Evolutionary conservation across 2,797 vertebrate species (phyloP).

Genomic region (Channallabes apus): DNA sequence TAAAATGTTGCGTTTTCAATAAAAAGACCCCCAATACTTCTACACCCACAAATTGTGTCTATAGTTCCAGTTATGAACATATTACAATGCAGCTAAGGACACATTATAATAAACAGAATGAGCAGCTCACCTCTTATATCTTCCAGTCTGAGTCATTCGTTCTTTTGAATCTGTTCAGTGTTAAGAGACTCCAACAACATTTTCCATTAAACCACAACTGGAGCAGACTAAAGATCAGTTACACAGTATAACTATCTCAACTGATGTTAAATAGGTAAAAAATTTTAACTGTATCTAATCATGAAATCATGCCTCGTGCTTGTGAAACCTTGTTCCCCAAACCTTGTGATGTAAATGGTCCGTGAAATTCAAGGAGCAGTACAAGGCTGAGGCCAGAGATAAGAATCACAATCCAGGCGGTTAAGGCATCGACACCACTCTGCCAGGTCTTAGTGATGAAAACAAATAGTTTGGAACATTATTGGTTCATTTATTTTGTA

Average conservation of each 20-base stretch:
- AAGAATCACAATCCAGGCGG: neutral
- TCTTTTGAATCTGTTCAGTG: neutral
- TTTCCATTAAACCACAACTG: neutral
- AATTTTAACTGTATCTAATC: neutral
- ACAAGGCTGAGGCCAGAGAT: neutral
- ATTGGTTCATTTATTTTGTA: neutral
- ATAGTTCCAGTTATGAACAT: too few relatives aligned
- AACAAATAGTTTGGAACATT: neutral
- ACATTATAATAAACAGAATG: too few relatives aligned
- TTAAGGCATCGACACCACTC: neutral
- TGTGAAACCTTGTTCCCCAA: neutral
- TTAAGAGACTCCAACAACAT: neutral
- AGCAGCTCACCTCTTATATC: too few relatives aligned
- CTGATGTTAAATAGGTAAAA: neutral
- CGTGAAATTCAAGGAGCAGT: constrained; percentile 4
- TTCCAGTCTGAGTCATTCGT: too few relatives aligned
- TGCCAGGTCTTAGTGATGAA: neutral
- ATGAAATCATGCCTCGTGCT: neutral
- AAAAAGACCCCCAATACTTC: too few relatives aligned
- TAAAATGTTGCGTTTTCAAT: too few relatives aligned
- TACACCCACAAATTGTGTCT: too few relatives aligned
- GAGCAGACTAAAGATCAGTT: neutral
- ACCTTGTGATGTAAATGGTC: neutral
- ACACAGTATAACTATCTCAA: neutral
- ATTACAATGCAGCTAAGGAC: too few relatives aligned